Evolutionary conservation across 2,113 vertebrate genomes (phyloP).

Genomic region (Tragelaphus scriptus): DNA sequence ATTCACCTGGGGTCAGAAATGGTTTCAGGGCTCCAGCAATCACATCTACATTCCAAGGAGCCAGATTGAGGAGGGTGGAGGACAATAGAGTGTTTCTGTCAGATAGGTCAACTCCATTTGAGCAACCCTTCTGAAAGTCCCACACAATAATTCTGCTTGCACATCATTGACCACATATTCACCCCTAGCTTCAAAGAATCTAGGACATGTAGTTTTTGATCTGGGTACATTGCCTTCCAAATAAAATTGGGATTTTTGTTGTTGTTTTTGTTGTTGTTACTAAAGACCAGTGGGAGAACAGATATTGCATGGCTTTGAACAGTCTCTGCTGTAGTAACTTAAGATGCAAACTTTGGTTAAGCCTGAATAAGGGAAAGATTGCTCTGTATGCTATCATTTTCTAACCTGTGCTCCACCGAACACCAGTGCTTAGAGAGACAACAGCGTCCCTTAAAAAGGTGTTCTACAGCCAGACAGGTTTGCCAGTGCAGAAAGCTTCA

Average conservation of each 20-base stretch:
- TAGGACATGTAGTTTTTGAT: background rate
- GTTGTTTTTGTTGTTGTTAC: background rate
- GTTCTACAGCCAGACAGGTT: background rate
- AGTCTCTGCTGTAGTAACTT: background rate
- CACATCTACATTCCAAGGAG: background rate
- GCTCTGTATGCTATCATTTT: background rate
- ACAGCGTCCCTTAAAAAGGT: background rate
- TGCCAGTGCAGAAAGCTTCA: background rate
- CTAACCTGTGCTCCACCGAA: background rate
- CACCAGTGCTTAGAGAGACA: background rate
- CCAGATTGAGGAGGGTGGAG: background rate
- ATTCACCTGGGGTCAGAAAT: background rate
- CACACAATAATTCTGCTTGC: background rate
- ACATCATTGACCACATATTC: background rate
- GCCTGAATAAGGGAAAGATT: background rate
- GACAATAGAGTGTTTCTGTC: background rate
- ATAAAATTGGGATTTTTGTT: background rate
- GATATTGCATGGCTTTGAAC: background rate
- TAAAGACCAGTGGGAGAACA: background rate
- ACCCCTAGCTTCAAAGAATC: background rate
- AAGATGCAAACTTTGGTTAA: background rate
- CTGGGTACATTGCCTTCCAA: background rate
- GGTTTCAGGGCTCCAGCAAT: background rate
- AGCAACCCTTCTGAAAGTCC: background rate
- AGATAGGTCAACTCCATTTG: background rate